Evolutionary conservation across 2,113 vertebrate genomes (phyloP).

Genomic region (Dasyurus viverrinus): DNA sequence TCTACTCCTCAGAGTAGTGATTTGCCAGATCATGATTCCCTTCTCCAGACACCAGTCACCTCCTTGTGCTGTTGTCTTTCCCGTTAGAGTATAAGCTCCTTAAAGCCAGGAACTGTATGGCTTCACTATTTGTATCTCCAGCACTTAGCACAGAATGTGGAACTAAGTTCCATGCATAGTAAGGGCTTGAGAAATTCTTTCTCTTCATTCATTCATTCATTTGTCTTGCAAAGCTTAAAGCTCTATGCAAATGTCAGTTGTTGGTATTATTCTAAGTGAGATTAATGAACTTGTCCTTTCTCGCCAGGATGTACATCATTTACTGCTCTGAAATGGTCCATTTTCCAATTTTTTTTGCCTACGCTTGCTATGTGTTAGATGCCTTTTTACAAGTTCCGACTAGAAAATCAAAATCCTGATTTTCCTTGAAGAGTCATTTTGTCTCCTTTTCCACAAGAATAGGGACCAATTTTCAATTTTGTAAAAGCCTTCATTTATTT

Average conservation of each 20-base stretch:
- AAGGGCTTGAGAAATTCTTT: neutral
- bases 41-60: neutral
- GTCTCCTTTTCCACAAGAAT: neutral
- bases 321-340: neutral
- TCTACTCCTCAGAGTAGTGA: neutral
- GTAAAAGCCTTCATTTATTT: neutral
- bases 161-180: neutral
- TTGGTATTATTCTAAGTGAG: neutral
- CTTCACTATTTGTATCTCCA: neutral
- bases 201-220: neutral
- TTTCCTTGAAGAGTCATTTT: constrained; percentile 15
- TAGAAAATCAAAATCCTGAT: constrained; percentile 14
- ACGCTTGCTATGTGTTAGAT: neutral
- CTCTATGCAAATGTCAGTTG: neutral
- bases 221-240: neutral
- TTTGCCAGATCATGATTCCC: neutral
- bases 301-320: neutral
- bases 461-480: neutral
- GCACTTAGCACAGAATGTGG: neutral
- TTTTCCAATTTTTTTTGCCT: neutral
- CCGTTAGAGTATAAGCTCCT: neutral
- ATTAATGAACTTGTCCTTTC: neutral
- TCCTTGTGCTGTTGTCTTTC: neutral
- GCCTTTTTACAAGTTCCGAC: neutral
- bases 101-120: neutral